These are phyloP conservation scores for Trachymyrmex septentrionalis DNA, from an alignment of 1,140 invertebrate species.

Conservation along the genomic window DNA sequence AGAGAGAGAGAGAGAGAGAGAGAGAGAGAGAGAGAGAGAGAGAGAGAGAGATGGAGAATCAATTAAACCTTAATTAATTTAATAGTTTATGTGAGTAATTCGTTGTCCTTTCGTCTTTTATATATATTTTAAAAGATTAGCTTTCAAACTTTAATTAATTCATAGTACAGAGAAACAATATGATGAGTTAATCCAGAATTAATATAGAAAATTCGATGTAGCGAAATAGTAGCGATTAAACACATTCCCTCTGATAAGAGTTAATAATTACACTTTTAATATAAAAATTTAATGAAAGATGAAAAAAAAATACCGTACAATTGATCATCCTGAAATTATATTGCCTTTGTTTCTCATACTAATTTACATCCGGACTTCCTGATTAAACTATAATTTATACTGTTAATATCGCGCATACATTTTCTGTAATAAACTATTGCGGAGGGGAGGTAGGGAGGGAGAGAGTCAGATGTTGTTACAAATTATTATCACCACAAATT, in stretches of 20 bases:
- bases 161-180: background rate
- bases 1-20: too few relatives aligned
- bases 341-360: background rate
- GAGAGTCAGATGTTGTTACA: slow-evolving; percentile 28
- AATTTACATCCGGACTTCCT: background rate
- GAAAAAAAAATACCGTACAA: background rate
- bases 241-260: background rate
- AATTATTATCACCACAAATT: slow-evolving; percentile 55
- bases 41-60: background rate
- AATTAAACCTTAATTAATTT: slow-evolving; percentile 6
- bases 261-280: slow-evolving; percentile 16
- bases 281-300: background rate
- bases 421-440: slow-evolving; percentile 31
- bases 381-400: slow-evolving; percentile 17
- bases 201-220: slow-evolving; percentile 9
- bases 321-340: background rate
- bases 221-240: background rate
- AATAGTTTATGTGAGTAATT: slow-evolving; percentile 2
- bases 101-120: background rate
- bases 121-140: background rate
- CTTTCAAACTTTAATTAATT: slow-evolving; percentile 29
- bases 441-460: background rate
- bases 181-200: slow-evolving; percentile 8
- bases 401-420: slow-evolving; percentile 6
- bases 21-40: background rate